phyloP scores from a whole-genome alignment of 2,797 vertebrate genomes.

The Benthosema pterotum region DNA sequence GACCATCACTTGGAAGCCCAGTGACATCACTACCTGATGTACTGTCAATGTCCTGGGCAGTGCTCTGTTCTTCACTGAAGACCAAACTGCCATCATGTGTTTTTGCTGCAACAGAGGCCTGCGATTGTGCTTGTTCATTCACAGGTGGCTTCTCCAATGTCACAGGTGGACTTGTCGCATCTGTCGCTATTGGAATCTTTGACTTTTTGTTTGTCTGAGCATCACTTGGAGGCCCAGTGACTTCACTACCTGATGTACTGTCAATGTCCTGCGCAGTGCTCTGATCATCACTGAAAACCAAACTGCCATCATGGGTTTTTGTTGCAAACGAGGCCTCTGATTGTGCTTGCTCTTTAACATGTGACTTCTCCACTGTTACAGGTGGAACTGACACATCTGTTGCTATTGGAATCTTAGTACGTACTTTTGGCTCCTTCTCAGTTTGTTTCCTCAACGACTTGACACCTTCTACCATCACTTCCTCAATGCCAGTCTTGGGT shows the following conservation, averaged over 20 bases:
- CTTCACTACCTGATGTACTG: conserved; percentile 11
- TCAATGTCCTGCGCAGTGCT: neutral
- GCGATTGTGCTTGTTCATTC: conserved; percentile 20
- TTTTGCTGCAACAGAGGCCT: neutral
- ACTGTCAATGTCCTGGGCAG: neutral
- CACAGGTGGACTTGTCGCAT: too few species aligned
- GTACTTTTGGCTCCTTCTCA: neutral
- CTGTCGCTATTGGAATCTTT: too few species aligned
- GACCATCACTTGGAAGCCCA: conserved; percentile 13
- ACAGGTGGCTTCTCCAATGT: conserved; percentile 10
- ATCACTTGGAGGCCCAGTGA: conserved; percentile 7
- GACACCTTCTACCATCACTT: neutral
- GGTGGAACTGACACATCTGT: too few species aligned
- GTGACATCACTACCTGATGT: conserved; percentile 14
- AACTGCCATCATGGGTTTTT: conserved; percentile 1
- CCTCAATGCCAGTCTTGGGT: neutral
- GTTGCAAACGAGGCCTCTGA: conserved; percentile 10
- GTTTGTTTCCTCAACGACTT: conserved; percentile 14
- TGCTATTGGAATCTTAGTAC: too few species aligned
- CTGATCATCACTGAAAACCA: conserved; percentile 7
- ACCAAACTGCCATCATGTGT: conserved; percentile 1
- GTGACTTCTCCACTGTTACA: conserved; percentile 20
- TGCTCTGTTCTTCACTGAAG: conserved; percentile 6
- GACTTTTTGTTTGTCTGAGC: conserved; percentile 17
- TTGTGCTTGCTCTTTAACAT: neutral